Base-by-base conservation (phyloP, 2,797 vertebrate genomes). In the Sebastes trivittatus region DNA sequence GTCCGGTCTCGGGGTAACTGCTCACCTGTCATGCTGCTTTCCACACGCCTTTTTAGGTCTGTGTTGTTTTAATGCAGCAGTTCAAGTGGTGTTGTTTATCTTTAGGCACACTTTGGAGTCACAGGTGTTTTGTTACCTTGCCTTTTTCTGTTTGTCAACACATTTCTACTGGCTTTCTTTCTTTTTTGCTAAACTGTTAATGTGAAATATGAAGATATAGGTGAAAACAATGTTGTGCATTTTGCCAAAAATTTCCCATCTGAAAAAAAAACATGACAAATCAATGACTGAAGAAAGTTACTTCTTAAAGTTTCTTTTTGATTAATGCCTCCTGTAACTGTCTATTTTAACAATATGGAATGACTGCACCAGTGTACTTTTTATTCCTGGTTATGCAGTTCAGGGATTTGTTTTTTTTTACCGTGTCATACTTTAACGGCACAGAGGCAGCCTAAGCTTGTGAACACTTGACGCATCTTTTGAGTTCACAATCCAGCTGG, bases 51-150 rank as follows among this genome's bases (percentile, higher is more conserved):
- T 75, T 63, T 49, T 25, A 55, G 18, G 65, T 29, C 29, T 2
- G 38, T 32, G 55, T 27, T 64, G 64, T 79, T 77, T 84, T 76
- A 82, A 32, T 46, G 34, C 58, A 52, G 60, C 25, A 72, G 38
- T 22, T 23, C 14, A 65, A 23, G 14, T 27, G 77, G 20, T 11
- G 16, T 81, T 84, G 16, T 79, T 84, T 63, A 58, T 78, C 71
- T 76, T 77, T 27, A 7, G 59, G 55, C 46, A 29, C 34, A n/a
- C 7, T 42, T 62, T 56, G 14, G 68, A 55, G 32, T 52, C 38
- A 10, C 32, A 52, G 34, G 49, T 68, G 49, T 68, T 14, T 59
- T 11, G 16, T 60, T 2, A 63, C 18, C 14, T 29, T 56, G 34
- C 2, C 9, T 8, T 38, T 76, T 46, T 58, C 23, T 4, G 16